Base-by-base conservation (phyloP, 2,797 vertebrate genomes). In the Vipera ursinii region DNA sequence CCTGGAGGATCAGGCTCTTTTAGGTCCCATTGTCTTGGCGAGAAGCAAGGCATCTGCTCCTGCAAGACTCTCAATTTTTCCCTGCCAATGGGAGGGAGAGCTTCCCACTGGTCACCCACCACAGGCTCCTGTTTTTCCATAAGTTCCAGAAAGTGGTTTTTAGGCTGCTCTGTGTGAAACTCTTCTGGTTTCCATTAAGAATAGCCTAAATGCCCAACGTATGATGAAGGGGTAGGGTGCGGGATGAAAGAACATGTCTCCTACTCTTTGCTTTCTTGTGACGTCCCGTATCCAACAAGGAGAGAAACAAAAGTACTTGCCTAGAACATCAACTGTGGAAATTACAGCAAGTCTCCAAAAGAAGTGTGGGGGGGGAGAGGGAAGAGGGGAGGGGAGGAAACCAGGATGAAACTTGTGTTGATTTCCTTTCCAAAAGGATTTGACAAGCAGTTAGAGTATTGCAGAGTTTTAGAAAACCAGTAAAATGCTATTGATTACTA, bases 401-500 rank as follows among this genome's bases (percentile, higher is more conserved):
- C 53, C 59, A 55, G 24, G 17, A 91, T 38, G 17, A 55, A 2
- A 6, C 12, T 93, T 91, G 26, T 65, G 12, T 91, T 93, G 51
- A 44, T 12, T 14, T 91, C 73, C 51, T 89, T 44, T 24, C 57
- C 51, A 93, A 78, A 93, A 90, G 1, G 63, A 1, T 28, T 61
- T 92, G 38, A 91, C 44, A 86, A 87, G 3, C 6, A 93, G 87
- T 90, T 90, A 63, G 10, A 91, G 26, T 61, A 91, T 24, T 87
- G 65, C 92, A 87, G 93, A 53, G 59, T 89, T 59, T 89, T 59
- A 93, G 86, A 78, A 93, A 88, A 87, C 7, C 3, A 44, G 48
- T 92, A 87, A 78, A 93, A 90, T 93, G 51, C 32, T 69, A 88
- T 69, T 90, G 48, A 88, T 93, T 85, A 90, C 65, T 86, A 69